Evolutionary conservation across 2,888 invertebrate genomes (phyloP), one percentile per base, ranked within the genome.

Genomic region (Octonoba sinensis): DNA sequence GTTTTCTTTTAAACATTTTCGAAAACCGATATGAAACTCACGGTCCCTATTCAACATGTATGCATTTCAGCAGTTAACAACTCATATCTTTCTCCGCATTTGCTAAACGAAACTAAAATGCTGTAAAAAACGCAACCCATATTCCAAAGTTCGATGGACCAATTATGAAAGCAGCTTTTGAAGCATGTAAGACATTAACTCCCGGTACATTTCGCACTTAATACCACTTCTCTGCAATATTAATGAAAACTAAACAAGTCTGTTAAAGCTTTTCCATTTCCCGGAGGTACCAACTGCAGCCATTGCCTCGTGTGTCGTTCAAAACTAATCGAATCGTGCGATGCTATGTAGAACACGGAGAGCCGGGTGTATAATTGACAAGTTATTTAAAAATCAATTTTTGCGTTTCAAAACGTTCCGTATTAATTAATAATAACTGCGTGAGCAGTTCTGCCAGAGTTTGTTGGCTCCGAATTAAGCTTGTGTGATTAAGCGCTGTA

Each of bases 361-460:
- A 74, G 59, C 57, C 15, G 12, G 64, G 15, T 54, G 54, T 46
- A 74, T 66, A 74, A 65, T 57, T 74, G 74, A 74, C 74, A 74
- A 66, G 66, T 59, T 74, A 74, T 74, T 74, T 74, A 74, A 74
- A 74, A 74, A 74, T 74, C 74, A 74, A 74, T 74, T 74, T 74
- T 74, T 74, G 66, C 66, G 66, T 74, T 74, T 74, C 66, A 66
- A 74, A 74, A 66, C 74, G 65, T 15, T 27, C 65, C 36, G 59
- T 66, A 74, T 74, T 74, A 74, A 74, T 74, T 74, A 74, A 74
- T 74, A 74, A 66, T 74, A 74, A 74, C 66, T 59, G 66, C 73
- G 22, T n/a, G 56, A 56, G 73, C 64, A 27, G 64, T 56, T 66
- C 73, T 56, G 56, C 24, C 44, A 66, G 59, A 74, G 65, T 74